Conservation (phyloP, 1,140 invertebrate species). For the Eciton burchellii region DNA sequence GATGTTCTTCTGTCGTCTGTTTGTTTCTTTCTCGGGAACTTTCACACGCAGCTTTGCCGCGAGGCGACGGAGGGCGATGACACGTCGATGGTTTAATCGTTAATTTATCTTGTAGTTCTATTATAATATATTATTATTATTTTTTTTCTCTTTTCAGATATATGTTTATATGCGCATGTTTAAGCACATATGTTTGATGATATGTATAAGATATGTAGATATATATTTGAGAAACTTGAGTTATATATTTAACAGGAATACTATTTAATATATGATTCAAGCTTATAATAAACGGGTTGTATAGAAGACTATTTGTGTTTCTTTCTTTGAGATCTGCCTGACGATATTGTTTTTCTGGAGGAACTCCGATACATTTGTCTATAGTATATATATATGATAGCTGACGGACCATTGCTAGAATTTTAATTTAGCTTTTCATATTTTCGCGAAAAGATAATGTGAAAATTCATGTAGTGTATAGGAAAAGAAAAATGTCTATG, state of each 20-base stretch:
- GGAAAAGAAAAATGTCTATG: no score
- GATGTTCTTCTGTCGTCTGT: not conserved
- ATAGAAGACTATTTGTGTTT: conserved; percentile 70
- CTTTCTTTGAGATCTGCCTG: not conserved
- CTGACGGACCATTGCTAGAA: no score
- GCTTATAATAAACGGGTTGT: conserved; percentile 83
- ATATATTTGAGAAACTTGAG: conserved; percentile 77
- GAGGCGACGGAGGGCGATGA: conserved; percentile 6
- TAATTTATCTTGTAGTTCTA: conserved; percentile 72
- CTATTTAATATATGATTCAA: conserved; percentile 82
- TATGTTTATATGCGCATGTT: conserved; percentile 51
- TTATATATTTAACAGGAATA: conserved; percentile 80
- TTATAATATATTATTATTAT: conserved; percentile 72
- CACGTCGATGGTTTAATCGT: conserved; percentile 59
- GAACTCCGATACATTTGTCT: not conserved
- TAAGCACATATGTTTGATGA: conserved; percentile 67
- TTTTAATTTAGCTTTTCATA: no score
- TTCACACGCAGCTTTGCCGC: conserved; percentile 26
- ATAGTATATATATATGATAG: no score
- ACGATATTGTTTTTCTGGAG: conserved; percentile 25
- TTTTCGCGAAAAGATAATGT: no score
- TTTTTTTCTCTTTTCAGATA: conserved; percentile 61
- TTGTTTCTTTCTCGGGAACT: conserved; percentile 28
- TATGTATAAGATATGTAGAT: conserved; percentile 72
- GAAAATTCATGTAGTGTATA: no score